These are phyloP conservation scores for Linnaemya tessellans DNA, from an alignment of 2,888 invertebrate species.

Conservation along the genomic window DNA sequence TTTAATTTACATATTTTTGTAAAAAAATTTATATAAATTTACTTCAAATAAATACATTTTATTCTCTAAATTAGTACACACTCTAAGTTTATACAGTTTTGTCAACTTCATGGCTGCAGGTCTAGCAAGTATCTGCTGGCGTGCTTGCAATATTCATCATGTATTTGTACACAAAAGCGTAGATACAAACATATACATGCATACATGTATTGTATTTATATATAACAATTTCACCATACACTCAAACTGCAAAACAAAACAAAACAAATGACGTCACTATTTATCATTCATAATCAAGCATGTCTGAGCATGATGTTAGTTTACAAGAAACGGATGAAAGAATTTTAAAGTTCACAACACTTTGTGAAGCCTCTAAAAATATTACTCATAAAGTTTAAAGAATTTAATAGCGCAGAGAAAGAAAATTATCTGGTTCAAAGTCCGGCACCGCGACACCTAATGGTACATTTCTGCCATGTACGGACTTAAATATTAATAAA, in stretches of 20 bases:
- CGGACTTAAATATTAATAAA: too few species aligned
- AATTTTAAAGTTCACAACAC: background rate
- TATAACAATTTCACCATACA: conserved; percentile 48
- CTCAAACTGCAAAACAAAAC: conserved; percentile 19
- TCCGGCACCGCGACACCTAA: too few species aligned
- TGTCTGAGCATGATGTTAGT: conserved; percentile 54
- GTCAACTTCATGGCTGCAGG: conserved; percentile 73
- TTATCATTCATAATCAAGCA: conserved; percentile 57
- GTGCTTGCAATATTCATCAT: conserved; percentile 5
- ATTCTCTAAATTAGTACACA: conserved; percentile 43
- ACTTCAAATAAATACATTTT: background rate
- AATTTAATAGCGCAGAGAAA: background rate
- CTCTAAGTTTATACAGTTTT: conserved; percentile 56
- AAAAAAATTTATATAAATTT: background rate
- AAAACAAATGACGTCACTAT: conserved; percentile 56
- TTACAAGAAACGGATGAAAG: background rate
- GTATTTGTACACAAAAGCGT: background rate
- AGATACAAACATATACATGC: background rate
- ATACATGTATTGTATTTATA: too few species aligned
- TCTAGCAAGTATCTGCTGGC: conserved; percentile 49
- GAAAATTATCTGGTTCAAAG: too few species aligned
- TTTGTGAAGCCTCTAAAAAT: background rate
- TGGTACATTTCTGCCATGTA: too few species aligned
- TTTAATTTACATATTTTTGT: conserved; percentile 9
- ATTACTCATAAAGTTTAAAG: background rate